Evolutionary conservation across 2,113 vertebrate species (phyloP).

Genomic region (Melozone crissalis): DNA sequence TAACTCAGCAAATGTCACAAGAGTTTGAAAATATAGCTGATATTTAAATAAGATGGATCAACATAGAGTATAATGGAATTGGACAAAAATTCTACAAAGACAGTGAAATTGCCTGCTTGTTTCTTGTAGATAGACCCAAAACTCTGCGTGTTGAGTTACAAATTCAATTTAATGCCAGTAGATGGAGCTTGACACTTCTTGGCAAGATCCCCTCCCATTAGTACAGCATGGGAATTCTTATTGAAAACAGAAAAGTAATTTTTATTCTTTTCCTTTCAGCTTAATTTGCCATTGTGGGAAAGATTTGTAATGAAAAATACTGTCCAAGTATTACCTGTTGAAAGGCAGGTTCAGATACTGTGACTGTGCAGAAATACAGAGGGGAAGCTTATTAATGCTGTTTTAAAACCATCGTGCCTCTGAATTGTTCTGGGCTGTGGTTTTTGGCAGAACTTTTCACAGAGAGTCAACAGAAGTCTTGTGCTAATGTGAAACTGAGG

Average conservation of each 20-base stretch:
- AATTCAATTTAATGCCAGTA: constrained; percentile 8
- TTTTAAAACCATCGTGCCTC: not conserved
- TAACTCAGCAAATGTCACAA: not conserved
- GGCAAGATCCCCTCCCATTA: not conserved
- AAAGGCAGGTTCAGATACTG: not conserved
- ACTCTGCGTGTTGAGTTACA: not conserved
- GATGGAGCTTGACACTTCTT: constrained; percentile 43
- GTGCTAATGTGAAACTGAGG: not conserved
- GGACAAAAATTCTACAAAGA: not conserved
- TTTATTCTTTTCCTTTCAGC: not conserved
- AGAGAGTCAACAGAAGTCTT: not conserved
- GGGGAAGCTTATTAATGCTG: not conserved
- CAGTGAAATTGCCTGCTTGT: not conserved
- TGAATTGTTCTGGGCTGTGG: not conserved
- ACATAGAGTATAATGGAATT: not conserved
- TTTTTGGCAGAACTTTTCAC: not conserved
- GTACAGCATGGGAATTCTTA: not conserved
- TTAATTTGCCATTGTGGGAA: not conserved
- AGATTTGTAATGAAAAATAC: not conserved
- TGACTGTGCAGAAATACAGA: not conserved
- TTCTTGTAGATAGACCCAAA: not conserved
- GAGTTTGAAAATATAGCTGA: not conserved
- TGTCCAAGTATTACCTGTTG: not conserved
- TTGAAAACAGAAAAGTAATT: not conserved
- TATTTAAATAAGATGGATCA: not conserved